Percentiles rank a stretch among this genome's conserved stretches.
These are phyloP conservation scores for Iphiclides podalirius DNA, from an alignment of 2,888 invertebrate species.

Conservation along the genomic window DNA sequence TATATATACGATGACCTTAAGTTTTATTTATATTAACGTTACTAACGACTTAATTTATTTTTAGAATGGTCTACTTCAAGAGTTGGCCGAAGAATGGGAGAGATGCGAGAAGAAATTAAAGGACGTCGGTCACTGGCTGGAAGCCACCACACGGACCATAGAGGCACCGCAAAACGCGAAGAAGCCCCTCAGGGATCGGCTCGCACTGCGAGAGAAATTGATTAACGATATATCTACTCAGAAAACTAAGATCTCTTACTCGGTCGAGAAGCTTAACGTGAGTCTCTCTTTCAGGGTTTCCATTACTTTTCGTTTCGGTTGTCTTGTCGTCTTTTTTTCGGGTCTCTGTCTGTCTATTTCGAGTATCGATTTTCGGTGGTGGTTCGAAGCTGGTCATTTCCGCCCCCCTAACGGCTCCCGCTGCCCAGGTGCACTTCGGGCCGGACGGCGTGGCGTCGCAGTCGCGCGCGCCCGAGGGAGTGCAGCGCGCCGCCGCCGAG, in stretches of 20 bases:
- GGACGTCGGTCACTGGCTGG: constrained; percentile 93
- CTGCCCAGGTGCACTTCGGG: constrained; percentile 89
- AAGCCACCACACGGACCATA: constrained; percentile 88
- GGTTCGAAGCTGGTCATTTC: constrained; percentile 10
- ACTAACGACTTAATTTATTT: constrained; percentile 31
- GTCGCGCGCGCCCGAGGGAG: constrained; percentile 84
- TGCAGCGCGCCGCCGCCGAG: constrained; percentile 85
- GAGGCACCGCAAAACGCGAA: constrained; percentile 92
- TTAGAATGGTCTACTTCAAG: constrained; percentile 92
- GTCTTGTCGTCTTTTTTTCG: constrained; percentile 2
- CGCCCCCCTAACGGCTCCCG: background rate
- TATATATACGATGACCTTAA: background rate
- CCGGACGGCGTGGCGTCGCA: constrained; percentile 90
- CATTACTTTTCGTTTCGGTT: constrained; percentile 1
- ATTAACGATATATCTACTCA: constrained; percentile 93
- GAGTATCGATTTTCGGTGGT: background rate
- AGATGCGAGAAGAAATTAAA: constrained; percentile 96
- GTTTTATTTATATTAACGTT: background rate
- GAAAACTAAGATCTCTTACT: constrained; percentile 92
- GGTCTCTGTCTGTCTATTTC: constrained; percentile 3
- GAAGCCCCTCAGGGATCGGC: constrained; percentile 92
- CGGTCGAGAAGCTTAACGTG: constrained; percentile 94
- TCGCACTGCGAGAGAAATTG: constrained; percentile 91
- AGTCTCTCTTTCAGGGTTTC: constrained; percentile 39
- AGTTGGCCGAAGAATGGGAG: constrained; percentile 97